Evolutionary conservation across 2,797 vertebrate genomes (phyloP), one percentile per base, ranked within the genome.

Genomic region (Coregonus suidteri): DNA sequence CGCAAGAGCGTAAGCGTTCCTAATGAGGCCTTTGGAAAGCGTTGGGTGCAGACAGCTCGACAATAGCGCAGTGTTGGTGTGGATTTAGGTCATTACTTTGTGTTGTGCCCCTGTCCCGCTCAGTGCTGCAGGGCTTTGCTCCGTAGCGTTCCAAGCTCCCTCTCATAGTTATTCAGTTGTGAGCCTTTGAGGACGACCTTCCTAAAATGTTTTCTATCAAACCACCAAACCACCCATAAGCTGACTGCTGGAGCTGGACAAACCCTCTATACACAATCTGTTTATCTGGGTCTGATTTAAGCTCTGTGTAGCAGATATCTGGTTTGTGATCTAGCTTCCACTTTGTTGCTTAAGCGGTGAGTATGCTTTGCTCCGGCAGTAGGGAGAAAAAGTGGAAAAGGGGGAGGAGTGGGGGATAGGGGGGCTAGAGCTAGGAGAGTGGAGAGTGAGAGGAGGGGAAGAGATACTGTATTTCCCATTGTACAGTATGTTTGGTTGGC

Each of bases 81-180:
- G 88, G 91, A 93, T 93, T 90, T 93, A 92, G 93, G 92, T 93
- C 92, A 92, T 78, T 67, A 84, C 83, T 88, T 47, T 73, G 53
- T 73, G 30, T 64, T 64, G 73, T 47, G 77, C 75, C 78, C 72
- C 79, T 81, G 79, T 53, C 74, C 75, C 31, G 72, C 37, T 77
- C 76, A 75, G 73, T 47, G 41, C 41, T 47, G 41, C 41, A 47
- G 41, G 41, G 41, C 41, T 47, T 9, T 75, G 75, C 72, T 74
- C 75, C 69, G 3, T 72, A 47, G 74, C 59, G 74, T 54, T 41
- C 59, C 59, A 20, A 2, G 79, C 82, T 82, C 77, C 75, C 82
- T 78, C 69, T 25, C 67, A n/a, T 71, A 78, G 84, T 85, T 79
- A 79, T 79, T 69, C 34, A 35, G 62, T 78, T 67, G 41, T 47